Percentiles rank a stretch among this genome's conserved stretches.
These are phyloP conservation scores for Zaprionus nigranus DNA, from an alignment of 1,140 invertebrate species.

Conservation along the genomic window DNA sequence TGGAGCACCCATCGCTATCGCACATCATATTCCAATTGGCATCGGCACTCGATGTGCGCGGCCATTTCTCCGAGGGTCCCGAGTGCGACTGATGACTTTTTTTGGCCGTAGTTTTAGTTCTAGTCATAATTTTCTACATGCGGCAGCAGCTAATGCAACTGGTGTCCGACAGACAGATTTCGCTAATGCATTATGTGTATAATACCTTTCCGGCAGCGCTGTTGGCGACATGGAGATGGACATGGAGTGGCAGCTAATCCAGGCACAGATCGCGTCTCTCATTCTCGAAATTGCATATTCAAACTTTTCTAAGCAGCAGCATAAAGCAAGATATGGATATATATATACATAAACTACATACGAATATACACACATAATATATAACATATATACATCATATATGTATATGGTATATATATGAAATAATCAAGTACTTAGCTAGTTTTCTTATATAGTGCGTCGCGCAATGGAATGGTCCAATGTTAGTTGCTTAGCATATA, in stretches of 20 bases:
- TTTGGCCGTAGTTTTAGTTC: slow-evolving; percentile 59
- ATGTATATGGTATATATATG: slow-evolving; percentile 36
- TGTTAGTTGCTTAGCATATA: slow-evolving; percentile 83
- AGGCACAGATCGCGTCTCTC: slow-evolving; percentile 6
- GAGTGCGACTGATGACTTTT: slow-evolving; percentile 89
- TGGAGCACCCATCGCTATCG: slow-evolving; percentile 93
- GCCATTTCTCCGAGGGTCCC: slow-evolving; percentile 89
- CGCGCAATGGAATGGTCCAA: slow-evolving; percentile 82
- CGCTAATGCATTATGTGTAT: slow-evolving; percentile 66
- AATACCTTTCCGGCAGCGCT: slow-evolving; percentile 57
- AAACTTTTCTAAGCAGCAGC: slow-evolving; percentile 44
- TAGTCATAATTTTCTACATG: slow-evolving; percentile 57
- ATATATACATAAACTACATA: slow-evolving; percentile 30
- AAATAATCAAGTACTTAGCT: slow-evolving; percentile 74
- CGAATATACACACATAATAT: slow-evolving; percentile 35
- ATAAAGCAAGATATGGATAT: slow-evolving; percentile 16
- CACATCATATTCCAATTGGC: slow-evolving; percentile 93
- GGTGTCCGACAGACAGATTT: slow-evolving; percentile 43
- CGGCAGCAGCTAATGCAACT: slow-evolving; percentile 62
- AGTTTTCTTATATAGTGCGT: slow-evolving; percentile 83
- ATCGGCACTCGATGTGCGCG: slow-evolving; percentile 91
- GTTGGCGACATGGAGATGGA: slow-evolving; percentile 31
- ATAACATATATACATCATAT: slow-evolving; percentile 1
- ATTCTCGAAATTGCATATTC: slow-evolving; percentile 44
- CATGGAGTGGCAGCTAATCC: slow-evolving; percentile 32